phyloP scores from a whole-genome alignment of 2,888 invertebrate species.

The Caenorhabditis sinica region DNA sequence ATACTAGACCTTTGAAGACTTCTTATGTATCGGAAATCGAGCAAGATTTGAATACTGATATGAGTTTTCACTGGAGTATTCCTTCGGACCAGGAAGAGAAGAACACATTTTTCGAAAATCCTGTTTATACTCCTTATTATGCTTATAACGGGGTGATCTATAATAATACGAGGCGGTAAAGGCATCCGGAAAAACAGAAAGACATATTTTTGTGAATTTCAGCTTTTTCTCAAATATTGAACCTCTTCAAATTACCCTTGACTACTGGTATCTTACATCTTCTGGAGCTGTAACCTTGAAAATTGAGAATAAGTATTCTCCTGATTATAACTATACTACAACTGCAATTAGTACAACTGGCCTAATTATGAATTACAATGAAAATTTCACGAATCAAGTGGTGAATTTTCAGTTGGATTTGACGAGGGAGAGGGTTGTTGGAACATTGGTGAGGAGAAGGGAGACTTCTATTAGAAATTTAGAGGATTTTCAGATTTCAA shows the following conservation, averaged over 20 bases:
- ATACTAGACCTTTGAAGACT: not conserved
- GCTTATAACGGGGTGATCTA: not conserved
- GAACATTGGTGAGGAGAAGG: not conserved
- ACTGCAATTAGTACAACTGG: not conserved
- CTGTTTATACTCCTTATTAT: not conserved
- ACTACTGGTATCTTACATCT: not conserved
- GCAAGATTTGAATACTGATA: not conserved
- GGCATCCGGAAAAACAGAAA: not conserved
- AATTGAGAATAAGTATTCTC: not conserved
- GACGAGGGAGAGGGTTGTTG: not conserved
- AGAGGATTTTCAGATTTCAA: not conserved
- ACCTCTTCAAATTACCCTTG: slow-evolving; percentile 2
- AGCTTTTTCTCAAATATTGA: not conserved
- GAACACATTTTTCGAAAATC: slow-evolving; percentile 3
- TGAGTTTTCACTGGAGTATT: not conserved
- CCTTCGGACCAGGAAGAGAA: not conserved
- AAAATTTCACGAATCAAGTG: not conserved
- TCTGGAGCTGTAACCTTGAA: not conserved
- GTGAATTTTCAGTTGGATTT: not conserved
- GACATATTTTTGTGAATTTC: not conserved
- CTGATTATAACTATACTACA: not conserved
- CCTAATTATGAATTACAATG: not conserved
- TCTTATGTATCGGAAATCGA: not conserved
- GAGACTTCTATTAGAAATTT: not conserved
- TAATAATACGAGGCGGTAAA: not conserved